Evolutionary conservation across 35 echinoderm and acorn worm genomes (phyloP).

Genomic region (Holothuria glaberrima): DNA sequence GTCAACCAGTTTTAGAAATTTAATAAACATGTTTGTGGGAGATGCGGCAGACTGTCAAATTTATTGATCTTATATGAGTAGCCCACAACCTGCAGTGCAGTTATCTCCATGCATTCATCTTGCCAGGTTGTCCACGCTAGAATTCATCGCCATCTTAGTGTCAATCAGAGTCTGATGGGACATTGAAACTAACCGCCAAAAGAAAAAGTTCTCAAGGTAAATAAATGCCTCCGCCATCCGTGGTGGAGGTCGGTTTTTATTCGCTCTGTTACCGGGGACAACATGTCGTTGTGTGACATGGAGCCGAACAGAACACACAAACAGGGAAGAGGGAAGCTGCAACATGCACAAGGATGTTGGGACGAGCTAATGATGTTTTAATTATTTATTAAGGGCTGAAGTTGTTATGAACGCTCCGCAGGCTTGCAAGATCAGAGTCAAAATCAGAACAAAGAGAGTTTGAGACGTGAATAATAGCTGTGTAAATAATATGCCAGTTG

Average conservation of each 20-base stretch:
- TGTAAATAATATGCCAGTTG: too few species aligned
- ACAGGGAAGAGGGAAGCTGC: neutral
- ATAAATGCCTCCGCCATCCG: slow-evolving; percentile 20
- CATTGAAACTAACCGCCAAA: slow-evolving; percentile 21
- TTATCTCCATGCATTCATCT: slow-evolving; percentile 1
- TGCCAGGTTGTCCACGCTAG: slow-evolving; percentile 9
- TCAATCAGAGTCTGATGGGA: slow-evolving; percentile 39
- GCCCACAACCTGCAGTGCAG: neutral
- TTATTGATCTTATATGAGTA: slow-evolving; percentile 12
- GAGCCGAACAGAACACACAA: neutral
- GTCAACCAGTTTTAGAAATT: slow-evolving; percentile 22
- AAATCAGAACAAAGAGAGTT: too few species aligned
- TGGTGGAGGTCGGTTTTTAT: slow-evolving; percentile 37
- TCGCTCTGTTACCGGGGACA: slow-evolving; percentile 37
- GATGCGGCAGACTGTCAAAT: slow-evolving; percentile 6
- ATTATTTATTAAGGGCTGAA: slow-evolving; percentile 43
- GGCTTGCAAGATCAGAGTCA: too few species aligned
- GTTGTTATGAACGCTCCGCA: neutral
- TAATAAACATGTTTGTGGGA: slow-evolving; percentile 21
- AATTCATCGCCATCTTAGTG: slow-evolving; percentile 20
- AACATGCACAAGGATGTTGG: slow-evolving; percentile 30
- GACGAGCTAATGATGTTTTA: slow-evolving; percentile 3
- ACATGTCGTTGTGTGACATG: neutral
- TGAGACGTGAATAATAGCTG: too few species aligned
- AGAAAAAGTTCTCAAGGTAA: slow-evolving; percentile 33